Conservation (phyloP, 1,140 invertebrate species). For the Phocides pigmalion region DNA sequence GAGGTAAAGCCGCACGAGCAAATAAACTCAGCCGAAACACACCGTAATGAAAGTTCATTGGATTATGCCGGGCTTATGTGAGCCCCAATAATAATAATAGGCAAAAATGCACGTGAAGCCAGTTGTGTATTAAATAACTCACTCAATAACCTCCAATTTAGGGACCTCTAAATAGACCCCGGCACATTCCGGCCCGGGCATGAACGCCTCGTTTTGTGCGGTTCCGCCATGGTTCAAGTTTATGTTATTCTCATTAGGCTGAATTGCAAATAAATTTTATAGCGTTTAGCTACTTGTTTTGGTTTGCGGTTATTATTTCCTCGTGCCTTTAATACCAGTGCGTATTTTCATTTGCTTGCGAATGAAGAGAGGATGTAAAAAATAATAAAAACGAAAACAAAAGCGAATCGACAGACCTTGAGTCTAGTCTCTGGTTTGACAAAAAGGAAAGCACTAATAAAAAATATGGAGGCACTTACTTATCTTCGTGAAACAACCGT, state of each 20-base stretch:
- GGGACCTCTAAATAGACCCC: slow-evolving; percentile 58
- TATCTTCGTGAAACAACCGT: slow-evolving; percentile 22
- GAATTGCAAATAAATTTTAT: slow-evolving; percentile 37
- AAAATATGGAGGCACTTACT: slow-evolving; percentile 28
- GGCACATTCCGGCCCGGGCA: slow-evolving; percentile 48
- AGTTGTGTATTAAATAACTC: slow-evolving; percentile 73
- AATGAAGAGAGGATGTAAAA: slow-evolving; percentile 13
- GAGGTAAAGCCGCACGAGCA: slow-evolving; percentile 62
- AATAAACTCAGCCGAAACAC: slow-evolving; percentile 76
- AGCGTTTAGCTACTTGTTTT: slow-evolving; percentile 28
- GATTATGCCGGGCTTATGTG: slow-evolving; percentile 72
- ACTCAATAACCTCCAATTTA: slow-evolving; percentile 79
- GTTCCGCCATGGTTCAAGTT: slow-evolving; percentile 55
- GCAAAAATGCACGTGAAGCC: slow-evolving; percentile 78
- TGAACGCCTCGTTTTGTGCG: slow-evolving; percentile 42
- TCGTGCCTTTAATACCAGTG: background rate
- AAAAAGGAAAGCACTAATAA: slow-evolving; percentile 25
- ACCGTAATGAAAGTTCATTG: slow-evolving; percentile 79
- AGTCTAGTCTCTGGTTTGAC: slow-evolving; percentile 24
- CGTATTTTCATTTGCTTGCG: slow-evolving; percentile 24
- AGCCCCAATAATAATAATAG: slow-evolving; percentile 80
- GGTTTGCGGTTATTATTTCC: slow-evolving; percentile 23
- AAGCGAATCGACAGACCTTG: slow-evolving; percentile 31
- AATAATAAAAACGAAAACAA: slow-evolving; percentile 27
- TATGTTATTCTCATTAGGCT: slow-evolving; percentile 71